phyloP scores from a whole-genome alignment of 2,797 vertebrate species.

The Tragelaphus oryx region DNA sequence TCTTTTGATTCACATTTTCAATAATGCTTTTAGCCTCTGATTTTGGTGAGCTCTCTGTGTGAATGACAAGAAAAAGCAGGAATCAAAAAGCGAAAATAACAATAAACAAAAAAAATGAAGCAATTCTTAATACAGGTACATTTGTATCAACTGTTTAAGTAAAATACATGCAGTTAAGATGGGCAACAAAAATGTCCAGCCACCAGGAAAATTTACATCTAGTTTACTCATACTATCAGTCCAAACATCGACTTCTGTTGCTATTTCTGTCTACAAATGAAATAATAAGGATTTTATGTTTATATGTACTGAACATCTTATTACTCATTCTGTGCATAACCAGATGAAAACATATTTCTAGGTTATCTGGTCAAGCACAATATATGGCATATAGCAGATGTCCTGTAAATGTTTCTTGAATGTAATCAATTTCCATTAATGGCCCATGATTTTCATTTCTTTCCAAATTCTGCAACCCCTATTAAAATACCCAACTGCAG shows the following conservation, averaged over 20 bases:
- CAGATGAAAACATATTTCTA: neutral
- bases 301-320: neutral
- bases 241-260: neutral
- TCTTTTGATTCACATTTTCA: neutral
- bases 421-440: neutral
- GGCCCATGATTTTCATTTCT: neutral
- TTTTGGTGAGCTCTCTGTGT: neutral
- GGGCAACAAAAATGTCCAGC: neutral
- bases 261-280: neutral
- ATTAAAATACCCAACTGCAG: neutral
- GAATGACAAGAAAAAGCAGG: neutral
- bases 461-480: neutral
- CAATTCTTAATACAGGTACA: neutral
- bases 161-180: neutral
- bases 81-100: neutral
- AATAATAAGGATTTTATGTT: neutral
- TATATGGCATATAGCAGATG: neutral
- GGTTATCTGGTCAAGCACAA: neutral
- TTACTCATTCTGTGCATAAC: neutral
- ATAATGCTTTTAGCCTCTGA: neutral
- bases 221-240: neutral
- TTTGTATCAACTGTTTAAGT: constrained; percentile 14
- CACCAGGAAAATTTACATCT: neutral
- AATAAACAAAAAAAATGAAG: neutral
- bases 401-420: neutral